Evolutionary conservation across 2,113 vertebrate species (phyloP).

Genomic region (Periophthalmus modestus): DNA sequence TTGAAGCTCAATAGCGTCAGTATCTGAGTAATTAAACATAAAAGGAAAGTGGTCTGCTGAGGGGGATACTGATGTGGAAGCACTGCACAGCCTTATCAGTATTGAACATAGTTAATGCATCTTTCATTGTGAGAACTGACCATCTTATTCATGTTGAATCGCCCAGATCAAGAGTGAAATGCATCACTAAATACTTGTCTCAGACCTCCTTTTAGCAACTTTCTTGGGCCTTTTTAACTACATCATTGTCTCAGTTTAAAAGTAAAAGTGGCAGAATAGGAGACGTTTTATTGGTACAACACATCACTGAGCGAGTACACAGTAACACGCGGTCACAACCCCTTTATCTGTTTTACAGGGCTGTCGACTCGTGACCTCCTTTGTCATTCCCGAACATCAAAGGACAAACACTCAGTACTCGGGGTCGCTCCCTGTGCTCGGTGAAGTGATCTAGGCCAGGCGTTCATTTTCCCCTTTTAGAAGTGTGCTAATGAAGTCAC

Average conservation of each 20-base stretch:
- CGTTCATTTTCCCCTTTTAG: conserved; percentile 75
- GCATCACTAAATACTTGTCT: no score
- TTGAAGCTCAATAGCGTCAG: neutral
- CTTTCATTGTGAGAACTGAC: no score
- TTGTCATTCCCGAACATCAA: conserved; percentile 39
- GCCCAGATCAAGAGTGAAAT: no score
- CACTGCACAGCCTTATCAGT: neutral
- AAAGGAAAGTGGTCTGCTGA: neutral
- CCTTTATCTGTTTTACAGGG: neutral
- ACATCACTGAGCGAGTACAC: neutral
- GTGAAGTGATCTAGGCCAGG: conserved; percentile 59
- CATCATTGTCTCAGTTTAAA: neutral
- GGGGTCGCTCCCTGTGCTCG: conserved; percentile 56
- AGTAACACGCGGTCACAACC: neutral
- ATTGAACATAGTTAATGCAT: neutral
- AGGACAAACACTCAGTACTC: conserved; percentile 48
- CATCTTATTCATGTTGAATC: no score
- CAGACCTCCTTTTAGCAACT: neutral
- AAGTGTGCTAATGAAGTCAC: conserved; percentile 78
- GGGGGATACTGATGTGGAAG: neutral
- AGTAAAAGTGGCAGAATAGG: neutral
- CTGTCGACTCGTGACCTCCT: neutral
- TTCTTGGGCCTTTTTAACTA: neutral
- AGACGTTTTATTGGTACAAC: neutral
- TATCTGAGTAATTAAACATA: neutral